phyloP scores from a whole-genome alignment of 2,797 vertebrate species.

The Enteromius unitaeniatus region DNA sequence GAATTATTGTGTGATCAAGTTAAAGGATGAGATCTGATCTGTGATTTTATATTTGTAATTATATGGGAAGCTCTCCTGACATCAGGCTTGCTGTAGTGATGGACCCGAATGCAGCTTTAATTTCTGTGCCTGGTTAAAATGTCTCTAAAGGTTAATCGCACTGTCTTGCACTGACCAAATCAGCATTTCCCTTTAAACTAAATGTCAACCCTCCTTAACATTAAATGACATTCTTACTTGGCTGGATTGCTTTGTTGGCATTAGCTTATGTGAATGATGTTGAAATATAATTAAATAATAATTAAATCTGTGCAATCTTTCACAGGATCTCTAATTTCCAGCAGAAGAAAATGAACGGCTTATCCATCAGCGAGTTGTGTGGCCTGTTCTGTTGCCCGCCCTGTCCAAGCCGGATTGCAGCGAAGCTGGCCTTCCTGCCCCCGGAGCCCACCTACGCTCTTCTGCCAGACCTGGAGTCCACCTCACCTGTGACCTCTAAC shows the following conservation, averaged over 20 bases:
- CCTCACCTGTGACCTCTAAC: slow-evolving; percentile 60
- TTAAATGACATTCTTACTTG: slow-evolving; percentile 27
- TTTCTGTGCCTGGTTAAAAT: neutral
- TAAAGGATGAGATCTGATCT: neutral
- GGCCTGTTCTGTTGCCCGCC: slow-evolving; percentile 96
- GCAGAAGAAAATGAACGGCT: slow-evolving; percentile 89
- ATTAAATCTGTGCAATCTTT: neutral
- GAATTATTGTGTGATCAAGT: neutral
- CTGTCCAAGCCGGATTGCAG: slow-evolving; percentile 93
- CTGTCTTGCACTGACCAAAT: slow-evolving; percentile 13
- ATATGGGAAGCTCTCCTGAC: neutral
- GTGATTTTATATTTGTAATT: slow-evolving; percentile 12
- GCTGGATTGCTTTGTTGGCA: neutral
- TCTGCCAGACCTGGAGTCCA: slow-evolving; percentile 81
- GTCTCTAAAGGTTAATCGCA: slow-evolving; percentile 36
- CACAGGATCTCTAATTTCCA: slow-evolving; percentile 52
- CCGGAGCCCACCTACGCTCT: slow-evolving; percentile 93
- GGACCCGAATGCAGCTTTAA: neutral
- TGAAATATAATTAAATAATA: neutral
- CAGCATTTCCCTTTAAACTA: slow-evolving; percentile 23
- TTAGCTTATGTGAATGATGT: slow-evolving; percentile 9
- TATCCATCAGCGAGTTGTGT: slow-evolving; percentile 94
- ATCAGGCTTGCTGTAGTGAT: neutral
- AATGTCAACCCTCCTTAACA: slow-evolving; percentile 32
- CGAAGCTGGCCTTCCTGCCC: slow-evolving; percentile 96